These are phyloP conservation scores for Ganaspis sp. DNA, from an alignment of 1,140 invertebrate genomes.

Conservation along the genomic window DNA sequence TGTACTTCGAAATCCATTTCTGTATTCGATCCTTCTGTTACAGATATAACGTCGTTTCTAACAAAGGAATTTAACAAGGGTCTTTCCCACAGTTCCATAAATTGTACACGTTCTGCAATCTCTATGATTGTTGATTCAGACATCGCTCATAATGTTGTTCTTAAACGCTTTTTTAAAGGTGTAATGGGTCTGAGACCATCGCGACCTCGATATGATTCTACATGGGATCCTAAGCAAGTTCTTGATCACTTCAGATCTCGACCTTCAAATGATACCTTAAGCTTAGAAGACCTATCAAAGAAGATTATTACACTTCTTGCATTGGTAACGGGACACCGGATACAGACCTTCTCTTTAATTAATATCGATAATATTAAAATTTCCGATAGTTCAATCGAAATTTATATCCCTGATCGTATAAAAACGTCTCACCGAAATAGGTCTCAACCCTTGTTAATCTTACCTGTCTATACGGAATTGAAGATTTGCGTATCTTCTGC, in stretches of 20 bases:
- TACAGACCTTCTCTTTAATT: background rate
- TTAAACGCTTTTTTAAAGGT: conserved; percentile 54
- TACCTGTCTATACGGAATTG: background rate
- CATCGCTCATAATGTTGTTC: conserved; percentile 36
- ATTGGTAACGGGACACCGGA: background rate
- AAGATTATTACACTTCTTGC: background rate
- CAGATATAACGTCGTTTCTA: no score
- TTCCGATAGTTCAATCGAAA: background rate
- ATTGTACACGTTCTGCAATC: conserved; percentile 9
- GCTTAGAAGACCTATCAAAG: background rate
- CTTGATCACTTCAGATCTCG: background rate
- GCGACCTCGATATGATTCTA: background rate
- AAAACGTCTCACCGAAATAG: background rate
- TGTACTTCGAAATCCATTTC: background rate
- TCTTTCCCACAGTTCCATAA: background rate
- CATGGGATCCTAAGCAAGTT: background rate
- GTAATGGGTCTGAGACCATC: background rate
- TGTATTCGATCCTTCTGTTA: no score
- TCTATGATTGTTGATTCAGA: conserved; percentile 34
- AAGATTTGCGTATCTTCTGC: background rate
- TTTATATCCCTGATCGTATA: conserved; percentile 19
- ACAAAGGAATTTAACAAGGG: background rate
- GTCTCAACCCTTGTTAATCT: conserved; percentile 6
- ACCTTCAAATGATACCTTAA: background rate
- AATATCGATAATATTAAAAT: background rate